Evolutionary conservation across 1,140 invertebrate genomes (phyloP), one percentile per base, ranked within the genome.

Genomic region (Drosophila navojoa): DNA sequence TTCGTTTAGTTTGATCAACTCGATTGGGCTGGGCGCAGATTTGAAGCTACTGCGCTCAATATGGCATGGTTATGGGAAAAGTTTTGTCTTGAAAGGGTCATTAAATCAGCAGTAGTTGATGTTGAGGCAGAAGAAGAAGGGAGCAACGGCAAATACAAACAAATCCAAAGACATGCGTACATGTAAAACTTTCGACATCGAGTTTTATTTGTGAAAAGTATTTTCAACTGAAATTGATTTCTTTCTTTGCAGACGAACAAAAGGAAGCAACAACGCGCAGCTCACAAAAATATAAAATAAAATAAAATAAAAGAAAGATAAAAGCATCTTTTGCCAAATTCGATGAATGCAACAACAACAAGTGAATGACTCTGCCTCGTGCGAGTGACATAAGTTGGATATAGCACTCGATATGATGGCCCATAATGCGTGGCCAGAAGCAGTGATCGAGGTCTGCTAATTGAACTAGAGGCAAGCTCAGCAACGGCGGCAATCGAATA

Each of bases 401-500:
- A 38, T 38, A 16, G 35, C 59, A 13, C 10, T 60, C 38, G 58
- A 44, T 22, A 61, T 55, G 52, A 35, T 25, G 40, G 27, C 44
- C 54, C 27, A 9, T n/a, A 22, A 3, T 3, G 47, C 11, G 25
- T 54, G 44, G 61, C 15, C 52, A 66, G 58, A 57, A 47, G 32
- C 25, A 19, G 25, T 13, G 70, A 72, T 67, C 54, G 47, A 45
- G 53, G 54, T 22, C 50, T 55, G 25, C 40, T 79, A 73, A 73
- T 73, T 63, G 74, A 73, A 60, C 32, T 63, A 11, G 58, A 72
- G 68, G 68, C 76, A 72, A 63, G 72, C 54, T 76, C 73, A 76
- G 72, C 61, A 53, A 76, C 62, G 58, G 42, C 67, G 58, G 72
- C 68, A 57, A 72, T 58, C 19, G 42, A 76, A 68, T 42, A 64